Evolutionary conservation across 1,140 invertebrate genomes (phyloP).

Genomic region (Drosophila truncata): DNA sequence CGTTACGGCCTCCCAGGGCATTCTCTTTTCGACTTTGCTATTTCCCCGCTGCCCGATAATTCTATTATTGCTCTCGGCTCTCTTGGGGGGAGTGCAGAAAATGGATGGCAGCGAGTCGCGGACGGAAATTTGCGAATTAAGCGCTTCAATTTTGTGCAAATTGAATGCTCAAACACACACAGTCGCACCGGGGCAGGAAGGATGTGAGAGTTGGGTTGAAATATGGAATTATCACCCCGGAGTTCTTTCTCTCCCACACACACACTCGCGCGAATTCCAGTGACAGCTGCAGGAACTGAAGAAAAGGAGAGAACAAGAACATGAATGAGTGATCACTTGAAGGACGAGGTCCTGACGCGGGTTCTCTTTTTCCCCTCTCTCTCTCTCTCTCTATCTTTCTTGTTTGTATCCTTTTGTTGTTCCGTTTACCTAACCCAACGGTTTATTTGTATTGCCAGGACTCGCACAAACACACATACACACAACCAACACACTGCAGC

Average conservation of each 20-base stretch:
- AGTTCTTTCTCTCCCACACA: constrained; percentile 15
- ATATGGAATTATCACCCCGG: constrained; percentile 19
- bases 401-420: constrained; percentile 31
- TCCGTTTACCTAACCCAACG: constrained; percentile 47
- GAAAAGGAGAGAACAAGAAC: constrained; percentile 18
- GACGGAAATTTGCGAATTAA: constrained; percentile 61
- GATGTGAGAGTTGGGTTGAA: constrained; percentile 1
- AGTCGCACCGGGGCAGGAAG: neutral
- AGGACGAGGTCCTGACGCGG: constrained; percentile 13
- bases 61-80: constrained; percentile 63
- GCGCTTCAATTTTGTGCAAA: constrained; percentile 60
- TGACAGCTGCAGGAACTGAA: constrained; percentile 40
- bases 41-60: constrained; percentile 50
- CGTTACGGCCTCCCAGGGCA: constrained; percentile 62
- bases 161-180: constrained; percentile 67
- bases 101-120: constrained; percentile 69
- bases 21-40: constrained; percentile 46
- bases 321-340: constrained; percentile 25
- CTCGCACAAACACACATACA: constrained; percentile 12
- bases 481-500: constrained; percentile 24
- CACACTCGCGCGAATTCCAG: constrained; percentile 22
- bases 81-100: constrained; percentile 36
- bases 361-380: neutral
- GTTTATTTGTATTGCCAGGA: constrained; percentile 44
- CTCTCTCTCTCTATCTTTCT: neutral